These are phyloP conservation scores for Goniozus legneri DNA, from an alignment of 1,140 invertebrate species.

Conservation along the genomic window DNA sequence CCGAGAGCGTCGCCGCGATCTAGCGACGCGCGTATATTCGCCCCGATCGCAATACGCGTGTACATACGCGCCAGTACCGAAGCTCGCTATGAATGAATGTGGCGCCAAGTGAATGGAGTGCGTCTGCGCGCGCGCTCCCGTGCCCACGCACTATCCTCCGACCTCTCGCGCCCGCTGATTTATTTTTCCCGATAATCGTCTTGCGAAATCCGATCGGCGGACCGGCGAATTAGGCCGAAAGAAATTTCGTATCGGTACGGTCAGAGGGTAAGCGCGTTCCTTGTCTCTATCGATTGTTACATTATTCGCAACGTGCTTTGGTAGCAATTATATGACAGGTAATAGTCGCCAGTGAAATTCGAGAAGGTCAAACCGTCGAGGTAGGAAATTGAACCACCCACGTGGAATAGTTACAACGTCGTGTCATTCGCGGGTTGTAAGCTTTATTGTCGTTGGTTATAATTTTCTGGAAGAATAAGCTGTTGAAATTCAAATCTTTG, in stretches of 20 bases:
- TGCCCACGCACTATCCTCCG: conserved; percentile 34
- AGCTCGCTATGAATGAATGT: conserved; percentile 56
- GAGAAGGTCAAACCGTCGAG: conserved; percentile 21
- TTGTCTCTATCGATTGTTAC: too few species aligned
- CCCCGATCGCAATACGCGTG: too few species aligned
- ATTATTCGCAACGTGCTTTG: too few species aligned
- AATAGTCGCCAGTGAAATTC: conserved; percentile 18
- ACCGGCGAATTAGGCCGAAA: conserved; percentile 4
- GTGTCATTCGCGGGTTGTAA: conserved; percentile 13
- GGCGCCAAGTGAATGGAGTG: conserved; percentile 54
- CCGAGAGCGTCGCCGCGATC: too few species aligned
- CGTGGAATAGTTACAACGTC: conserved; percentile 23
- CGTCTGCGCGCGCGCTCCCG: conserved; percentile 39
- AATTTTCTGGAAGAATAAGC: too few species aligned
- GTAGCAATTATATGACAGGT: conserved; percentile 22
- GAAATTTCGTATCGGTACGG: conserved; percentile 3
- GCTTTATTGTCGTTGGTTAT: too few species aligned
- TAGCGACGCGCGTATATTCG: too few species aligned
- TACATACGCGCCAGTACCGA: too few species aligned
- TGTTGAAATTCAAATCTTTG: too few species aligned
- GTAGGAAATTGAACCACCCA: conserved; percentile 44
- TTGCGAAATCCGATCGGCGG: neutral
- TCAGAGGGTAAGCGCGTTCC: too few species aligned
- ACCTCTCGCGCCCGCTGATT: conserved; percentile 1
- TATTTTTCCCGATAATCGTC: conserved; percentile 8